Base-by-base conservation (phyloP, 2,113 vertebrate genomes). In the Engraulis encrasicolus region DNA sequence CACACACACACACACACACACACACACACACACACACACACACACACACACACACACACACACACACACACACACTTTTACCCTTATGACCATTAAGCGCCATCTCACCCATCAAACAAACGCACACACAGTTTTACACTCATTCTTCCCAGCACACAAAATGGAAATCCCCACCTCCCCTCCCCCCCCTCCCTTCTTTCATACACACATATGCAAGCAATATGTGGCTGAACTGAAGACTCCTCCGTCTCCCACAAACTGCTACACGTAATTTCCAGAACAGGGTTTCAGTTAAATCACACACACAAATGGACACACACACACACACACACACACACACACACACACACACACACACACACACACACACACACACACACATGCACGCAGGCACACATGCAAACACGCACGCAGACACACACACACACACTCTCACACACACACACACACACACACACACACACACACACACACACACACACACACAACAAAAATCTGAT, bases 1-100 rank as follows among this genome's bases (percentile, higher is more conserved):
- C 5, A 66, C 58, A 66, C 58, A 66, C 58, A 27, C 58, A 66
- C 58, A 66, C 58, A 66, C 58, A 66, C 58, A 66, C 58, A 66
- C n/a, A 66, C 58, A 31, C 58, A 9, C 54, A 6, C n/a, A 0
- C 20, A 23, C 54, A 61, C 54, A 27, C 58, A 27, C n/a, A 27
- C n/a, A 61, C 58, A 61, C 58, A 1, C 27, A 52, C 14, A 17
- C 3, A 17, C 19, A 52, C 14, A 52, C 50, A 52, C 50, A 15
- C 14, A 66, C 58, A 23, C 15, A 66, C n/a, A n/a, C n/a, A 1
- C 27, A 34, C n/a, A 31, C n/a, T n/a, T n/a, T n/a, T n/a, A n/a
- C n/a, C n/a, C n/a, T n/a, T n/a, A 45, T 45, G 40, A 45, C 40
- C 40, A 45, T 45, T 27, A 23, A 61, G n/a, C 23, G n/a, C n/a